Base-by-base conservation (phyloP, 2,888 invertebrate genomes). In the Callosobruchus maculatus region DNA sequence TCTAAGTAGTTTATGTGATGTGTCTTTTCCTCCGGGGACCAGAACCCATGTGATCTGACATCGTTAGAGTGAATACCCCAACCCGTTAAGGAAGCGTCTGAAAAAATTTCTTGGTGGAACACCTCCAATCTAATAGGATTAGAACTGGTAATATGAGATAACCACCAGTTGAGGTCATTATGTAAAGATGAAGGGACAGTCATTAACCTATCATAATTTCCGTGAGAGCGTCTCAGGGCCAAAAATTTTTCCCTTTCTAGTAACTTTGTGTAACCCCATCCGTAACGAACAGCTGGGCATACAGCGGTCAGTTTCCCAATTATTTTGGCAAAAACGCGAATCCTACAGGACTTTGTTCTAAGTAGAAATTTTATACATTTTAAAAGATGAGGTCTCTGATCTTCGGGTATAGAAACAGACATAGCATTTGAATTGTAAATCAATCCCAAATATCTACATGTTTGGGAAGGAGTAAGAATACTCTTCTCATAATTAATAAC, bases 91-190 rank as follows among this genome's bases (percentile, higher is more conserved):
- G 21, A 72, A 13, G 9, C 49, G 70, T 70, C 70, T 21, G 70
- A 22, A 31, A 72, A 72, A 22, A 72, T 69, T 69, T 30, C 22
- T 49, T 71, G 26, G 20, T 70, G 9, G 71, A 69, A 76, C 20
- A n/a, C 21, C 7, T 68, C 67, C 21, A 21, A 21, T 71, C 67
- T 73, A 71, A 79, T 74, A 26, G 67, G 31, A 70, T 73, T 71
- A 21, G 18, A 67, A 21, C 73, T 22, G 20, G 66, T 20, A 31
- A 80, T 77, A 20, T 72, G 75, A 9, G 30, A 21, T 20, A 70
- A 67, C 80, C 79, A 82, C 81, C 80, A 81, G 21, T 72, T 72
- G 30, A 81, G 72, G 21, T 81, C 81, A n/a, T 69, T 30, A 68
- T 13, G 20, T 67, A 78, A 21, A 70, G 26, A n/a, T 26, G 21